Evolutionary conservation across 2,797 vertebrate species (phyloP), one percentile per base, ranked within the genome.

Genomic region (Thalassophryne amazonica): DNA sequence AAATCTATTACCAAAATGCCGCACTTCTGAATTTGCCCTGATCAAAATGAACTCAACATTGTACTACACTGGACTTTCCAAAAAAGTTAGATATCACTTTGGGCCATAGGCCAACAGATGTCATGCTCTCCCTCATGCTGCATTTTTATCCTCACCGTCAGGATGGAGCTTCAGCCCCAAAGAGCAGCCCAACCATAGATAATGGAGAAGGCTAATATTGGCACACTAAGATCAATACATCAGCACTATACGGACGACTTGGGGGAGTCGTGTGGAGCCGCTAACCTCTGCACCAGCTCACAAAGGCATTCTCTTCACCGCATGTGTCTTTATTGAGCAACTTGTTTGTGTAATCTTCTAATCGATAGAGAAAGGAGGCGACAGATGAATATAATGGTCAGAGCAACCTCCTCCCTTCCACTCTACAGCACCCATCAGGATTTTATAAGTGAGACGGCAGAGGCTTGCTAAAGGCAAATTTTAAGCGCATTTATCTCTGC

Each of bases 191-290:
- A n/a, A 31, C 18, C 9, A 21, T 41, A 35, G 45, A 71, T 76
- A 75, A 81, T 63, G 52, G 63, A 70, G 67, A 35, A 43, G 63
- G 66, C 69, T 74, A 75, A 81, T 84, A 67, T 76, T 65, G 69
- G 66, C 37, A 33, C 10, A 46, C 32, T 3, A 12, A 47, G 68
- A 85, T 87, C 84, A 45, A 88, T 85, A 64, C 19, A 15, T 7
- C 54, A 50, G 55, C 3, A 43, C 47, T 69, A 55, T 34, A 40
- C 38, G 24, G 29, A 61, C 32, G 57, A 63, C 49, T 62, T 12
- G 16, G 40, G 41, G 60, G 49, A 62, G 46, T 49, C 60, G 35
- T 65, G 72, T 45, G 49, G 78, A 43, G 69, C 29, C 16, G 52
- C 68, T 74, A 81, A 78, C 70, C 72, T 71, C 78, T 66, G 50